These are phyloP conservation scores for Pandion haliaetus DNA, from an alignment of 2,113 vertebrate species.

Conservation along the genomic window DNA sequence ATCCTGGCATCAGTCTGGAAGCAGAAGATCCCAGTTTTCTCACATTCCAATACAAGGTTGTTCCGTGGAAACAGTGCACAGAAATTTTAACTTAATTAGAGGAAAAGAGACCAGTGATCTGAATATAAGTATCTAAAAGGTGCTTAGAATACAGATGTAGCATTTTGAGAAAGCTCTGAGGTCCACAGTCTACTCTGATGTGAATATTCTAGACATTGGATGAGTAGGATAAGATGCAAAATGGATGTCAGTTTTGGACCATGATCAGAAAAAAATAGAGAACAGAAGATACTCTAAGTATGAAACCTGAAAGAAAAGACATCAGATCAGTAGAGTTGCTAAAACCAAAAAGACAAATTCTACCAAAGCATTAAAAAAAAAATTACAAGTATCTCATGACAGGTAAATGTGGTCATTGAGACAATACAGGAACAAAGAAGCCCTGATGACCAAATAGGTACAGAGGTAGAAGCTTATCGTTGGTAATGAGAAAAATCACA, in stretches of 20 bases:
- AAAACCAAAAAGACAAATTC: not conserved
- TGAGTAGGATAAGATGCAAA: not conserved
- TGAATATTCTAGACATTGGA: not conserved
- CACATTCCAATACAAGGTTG: not conserved
- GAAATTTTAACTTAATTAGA: not conserved
- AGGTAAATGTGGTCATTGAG: not conserved
- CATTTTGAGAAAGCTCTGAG: not conserved
- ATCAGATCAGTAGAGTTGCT: not conserved
- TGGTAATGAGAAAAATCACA: not conserved
- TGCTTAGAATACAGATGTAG: not conserved
- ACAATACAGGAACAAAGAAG: not conserved
- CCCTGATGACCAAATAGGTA: not conserved
- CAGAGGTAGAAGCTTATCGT: not conserved
- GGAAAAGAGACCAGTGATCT: not conserved
- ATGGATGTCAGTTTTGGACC: not conserved
- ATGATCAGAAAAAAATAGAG: not conserved
- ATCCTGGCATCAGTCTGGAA: not conserved
- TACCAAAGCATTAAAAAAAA: not conserved
- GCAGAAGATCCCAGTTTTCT: not conserved
- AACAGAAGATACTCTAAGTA: not conserved
- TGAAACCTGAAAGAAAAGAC: not conserved
- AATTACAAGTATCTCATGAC: not conserved
- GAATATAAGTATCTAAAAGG: not conserved
- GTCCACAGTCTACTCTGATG: not conserved
- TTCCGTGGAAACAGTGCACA: not conserved